These are phyloP conservation scores for Apodemia duryi DNA, from an alignment of 2,888 invertebrate genomes.

Conservation along the genomic window DNA sequence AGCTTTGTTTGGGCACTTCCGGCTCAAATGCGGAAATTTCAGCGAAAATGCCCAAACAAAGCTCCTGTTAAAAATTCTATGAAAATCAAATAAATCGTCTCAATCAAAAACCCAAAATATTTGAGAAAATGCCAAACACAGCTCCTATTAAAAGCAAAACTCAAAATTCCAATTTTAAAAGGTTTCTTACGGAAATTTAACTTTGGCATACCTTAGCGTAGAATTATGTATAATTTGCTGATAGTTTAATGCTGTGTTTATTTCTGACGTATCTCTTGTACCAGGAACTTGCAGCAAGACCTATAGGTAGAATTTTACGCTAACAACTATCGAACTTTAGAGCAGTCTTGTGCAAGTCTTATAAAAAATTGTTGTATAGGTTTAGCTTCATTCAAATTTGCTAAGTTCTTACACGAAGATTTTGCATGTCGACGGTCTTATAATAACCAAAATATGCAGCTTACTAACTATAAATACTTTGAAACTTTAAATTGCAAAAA, in stretches of 20 bases:
- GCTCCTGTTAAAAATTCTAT: background rate
- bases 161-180: no score
- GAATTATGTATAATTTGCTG: background rate
- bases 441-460: slow-evolving; percentile 11
- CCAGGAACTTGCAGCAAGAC: no score
- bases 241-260: background rate
- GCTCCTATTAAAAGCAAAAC: no score
- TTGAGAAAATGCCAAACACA: no score
- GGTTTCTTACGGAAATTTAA: no score
- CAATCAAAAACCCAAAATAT: no score
- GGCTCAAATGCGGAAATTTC: no score
- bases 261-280: background rate
- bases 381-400: no score
- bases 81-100: background rate
- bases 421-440: slow-evolving; percentile 7
- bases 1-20: no score
- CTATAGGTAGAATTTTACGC: slow-evolving; percentile 3
- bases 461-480: background rate
- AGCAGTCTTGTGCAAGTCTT: background rate
- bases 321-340: slow-evolving; percentile 4
- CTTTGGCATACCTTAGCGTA: background rate
- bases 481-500: no score
- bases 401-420: background rate
- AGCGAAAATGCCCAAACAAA: no score
- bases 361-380: background rate